Evolutionary conservation across 2,888 invertebrate species (phyloP), one percentile per base, ranked within the genome.

Genomic region (Alsophila aescularia): DNA sequence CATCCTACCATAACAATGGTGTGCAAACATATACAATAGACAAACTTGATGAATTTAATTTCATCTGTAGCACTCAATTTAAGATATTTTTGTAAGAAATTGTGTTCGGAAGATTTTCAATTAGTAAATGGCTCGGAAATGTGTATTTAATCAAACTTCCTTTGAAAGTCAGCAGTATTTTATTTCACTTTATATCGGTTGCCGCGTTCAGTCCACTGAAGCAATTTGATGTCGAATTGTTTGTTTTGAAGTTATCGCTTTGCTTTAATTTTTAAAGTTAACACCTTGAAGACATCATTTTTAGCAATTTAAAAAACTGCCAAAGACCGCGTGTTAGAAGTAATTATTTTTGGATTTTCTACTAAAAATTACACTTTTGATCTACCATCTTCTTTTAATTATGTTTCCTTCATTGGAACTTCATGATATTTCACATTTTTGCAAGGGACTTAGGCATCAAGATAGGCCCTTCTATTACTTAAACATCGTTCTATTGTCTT

Each of bases 81-180:
- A 39, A 53, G 52, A 52, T 49, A 44, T 50, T 50, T 54, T 58
- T 41, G 48, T 40, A 47, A 36, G 43, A 29, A 55, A 44, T 34
- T 18, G 21, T 18, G 49, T 51, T 58, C 57, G 44, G 39, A 59
- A 67, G 61, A 74, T 68, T 71, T 72, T 60, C 72, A 77, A 77
- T 77, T 77, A 74, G 69, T 56, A 74, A 77, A 76, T 75, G 72
- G 67, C 51, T 62, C 55, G 55, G 64, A 70, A 72, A 60, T 58
- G 65, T 72, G 62, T 58, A 68, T 74, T 73, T 66, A 72, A 70
- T 72, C 58, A 69, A 68, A 68, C 62, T 64, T 55, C 50, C 65
- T 70, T 58, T 60, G 52, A 60, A 61, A 61, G 55, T 44, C 41
- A 31, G 27, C 48, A 59, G 16, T 21, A 62, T 67, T 67, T 69